A percentile compares a stretch with the other conserved stretches of the same genome.
Evolutionary conservation across 2,797 vertebrate genomes (phyloP).

Genomic region (Phrynocephalus guinanensis): DNA sequence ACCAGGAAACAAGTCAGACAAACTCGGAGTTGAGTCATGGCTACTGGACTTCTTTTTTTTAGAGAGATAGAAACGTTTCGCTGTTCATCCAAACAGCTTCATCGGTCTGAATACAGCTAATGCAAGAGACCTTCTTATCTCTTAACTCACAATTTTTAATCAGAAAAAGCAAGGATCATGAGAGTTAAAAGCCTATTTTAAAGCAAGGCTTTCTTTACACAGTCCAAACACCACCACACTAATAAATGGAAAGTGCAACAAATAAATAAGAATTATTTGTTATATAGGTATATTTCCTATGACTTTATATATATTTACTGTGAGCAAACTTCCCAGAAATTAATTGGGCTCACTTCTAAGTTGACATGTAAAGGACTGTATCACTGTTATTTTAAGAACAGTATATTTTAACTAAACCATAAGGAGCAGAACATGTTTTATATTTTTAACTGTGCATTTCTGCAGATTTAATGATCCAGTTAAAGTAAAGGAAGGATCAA

Average conservation of each 20-base stretch:
- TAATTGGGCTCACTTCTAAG: not conserved
- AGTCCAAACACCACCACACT: conserved; percentile 22
- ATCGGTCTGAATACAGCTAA: too few relatives aligned
- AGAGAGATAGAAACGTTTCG: too few relatives aligned
- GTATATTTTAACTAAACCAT: not conserved
- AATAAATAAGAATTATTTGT: conserved; percentile 24
- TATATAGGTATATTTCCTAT: too few relatives aligned
- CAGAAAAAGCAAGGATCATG: conserved; percentile 18
- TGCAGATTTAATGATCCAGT: conserved; percentile 15
- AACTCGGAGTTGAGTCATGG: not conserved
- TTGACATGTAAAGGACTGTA: not conserved
- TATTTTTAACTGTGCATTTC: conserved; percentile 19
- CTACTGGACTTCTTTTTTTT: too few relatives aligned
- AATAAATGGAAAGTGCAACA: conserved; percentile 33
- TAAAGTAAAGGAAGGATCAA: conserved; percentile 50
- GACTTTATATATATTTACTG: not conserved
- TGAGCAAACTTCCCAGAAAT: not conserved
- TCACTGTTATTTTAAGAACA: not conserved
- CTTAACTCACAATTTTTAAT: conserved; percentile 22
- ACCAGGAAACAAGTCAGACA: conserved; percentile 20
- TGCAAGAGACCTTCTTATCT: too few relatives aligned
- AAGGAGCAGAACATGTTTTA: conserved; percentile 29
- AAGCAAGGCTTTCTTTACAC: not conserved
- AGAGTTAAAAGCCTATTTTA: not conserved
- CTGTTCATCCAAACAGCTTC: too few relatives aligned